phyloP scores from a whole-genome alignment of 2,888 invertebrate species.

The Pseudococcus jackbeardsleyi region DNA sequence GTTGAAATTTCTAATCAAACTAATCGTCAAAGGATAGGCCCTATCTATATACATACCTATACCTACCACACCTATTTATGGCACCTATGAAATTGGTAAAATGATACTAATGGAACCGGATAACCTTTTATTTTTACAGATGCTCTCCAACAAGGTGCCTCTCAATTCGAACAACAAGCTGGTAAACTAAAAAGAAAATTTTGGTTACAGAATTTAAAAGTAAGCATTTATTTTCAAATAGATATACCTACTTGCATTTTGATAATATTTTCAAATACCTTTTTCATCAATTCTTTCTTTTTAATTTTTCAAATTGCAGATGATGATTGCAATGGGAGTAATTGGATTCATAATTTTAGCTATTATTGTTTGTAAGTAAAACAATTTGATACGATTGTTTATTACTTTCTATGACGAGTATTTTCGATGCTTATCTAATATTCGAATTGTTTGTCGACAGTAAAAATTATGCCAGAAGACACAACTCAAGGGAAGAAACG shows the following conservation, averaged over 20 bases:
- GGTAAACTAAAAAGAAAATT: conserved; percentile 97
- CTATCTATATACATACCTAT: not conserved
- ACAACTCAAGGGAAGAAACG: conserved; percentile 13
- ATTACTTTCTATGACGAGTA: not conserved
- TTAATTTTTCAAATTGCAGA: conserved; percentile 73
- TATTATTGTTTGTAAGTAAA: conserved; percentile 87
- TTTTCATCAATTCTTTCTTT: not conserved
- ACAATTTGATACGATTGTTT: not conserved
- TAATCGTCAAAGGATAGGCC: not conserved
- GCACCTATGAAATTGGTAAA: not conserved
- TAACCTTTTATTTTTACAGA: conserved; percentile 73
- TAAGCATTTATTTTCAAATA: conserved; percentile 68
- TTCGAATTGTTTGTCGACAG: not conserved
- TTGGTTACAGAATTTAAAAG: conserved; percentile 97
- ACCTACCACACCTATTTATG: not conserved
- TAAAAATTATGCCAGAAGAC: conserved; percentile 59
- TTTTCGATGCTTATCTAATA: not conserved
- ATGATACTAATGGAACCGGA: not conserved
- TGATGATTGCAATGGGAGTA: conserved; percentile 93
- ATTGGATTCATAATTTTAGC: conserved; percentile 86
- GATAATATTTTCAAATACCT: not conserved
- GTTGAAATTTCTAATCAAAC: not conserved
- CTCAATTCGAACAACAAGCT: conserved; percentile 97
- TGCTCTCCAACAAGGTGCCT: conserved; percentile 93
- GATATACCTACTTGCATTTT: not conserved